These are phyloP conservation scores for Hyppa rectilinea DNA, from an alignment of 2,888 invertebrate species.

Conservation along the genomic window DNA sequence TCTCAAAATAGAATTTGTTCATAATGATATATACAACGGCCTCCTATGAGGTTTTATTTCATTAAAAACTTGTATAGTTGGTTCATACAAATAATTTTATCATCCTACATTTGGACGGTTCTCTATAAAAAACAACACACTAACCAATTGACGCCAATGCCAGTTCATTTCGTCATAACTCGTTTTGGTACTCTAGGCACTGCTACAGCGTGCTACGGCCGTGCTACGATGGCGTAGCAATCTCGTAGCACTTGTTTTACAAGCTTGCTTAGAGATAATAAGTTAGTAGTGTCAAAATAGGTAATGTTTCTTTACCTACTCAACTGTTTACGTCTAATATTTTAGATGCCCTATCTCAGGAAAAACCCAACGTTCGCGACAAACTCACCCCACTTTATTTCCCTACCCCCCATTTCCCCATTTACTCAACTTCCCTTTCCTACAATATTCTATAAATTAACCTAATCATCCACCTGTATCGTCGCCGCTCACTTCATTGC, in stretches of 20 bases:
- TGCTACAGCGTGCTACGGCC: slow-evolving; percentile 14
- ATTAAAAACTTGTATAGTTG: background rate
- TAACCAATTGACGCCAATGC: background rate
- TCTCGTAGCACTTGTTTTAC: background rate
- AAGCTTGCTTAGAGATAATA: background rate
- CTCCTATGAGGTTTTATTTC: background rate
- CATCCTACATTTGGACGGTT: too few species aligned
- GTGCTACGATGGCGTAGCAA: background rate
- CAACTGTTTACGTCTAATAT: background rate
- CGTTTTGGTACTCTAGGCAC: background rate
- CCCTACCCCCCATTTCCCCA: background rate
- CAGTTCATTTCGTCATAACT: background rate
- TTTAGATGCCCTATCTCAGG: background rate
- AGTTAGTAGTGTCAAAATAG: background rate
- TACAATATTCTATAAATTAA: slow-evolving; percentile 53
- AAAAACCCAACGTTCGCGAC: background rate
- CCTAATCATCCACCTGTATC: slow-evolving; percentile 58
- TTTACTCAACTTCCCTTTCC: background rate
- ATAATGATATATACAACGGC: background rate
- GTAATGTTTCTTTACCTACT: background rate
- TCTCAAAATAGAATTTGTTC: background rate
- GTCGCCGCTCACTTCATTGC: slow-evolving; percentile 69
- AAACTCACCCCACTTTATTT: background rate
- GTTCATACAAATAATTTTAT: background rate
- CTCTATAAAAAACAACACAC: background rate